These are phyloP conservation scores for Vulpes ferrilata DNA, from an alignment of 2,113 vertebrate species.

Conservation along the genomic window DNA sequence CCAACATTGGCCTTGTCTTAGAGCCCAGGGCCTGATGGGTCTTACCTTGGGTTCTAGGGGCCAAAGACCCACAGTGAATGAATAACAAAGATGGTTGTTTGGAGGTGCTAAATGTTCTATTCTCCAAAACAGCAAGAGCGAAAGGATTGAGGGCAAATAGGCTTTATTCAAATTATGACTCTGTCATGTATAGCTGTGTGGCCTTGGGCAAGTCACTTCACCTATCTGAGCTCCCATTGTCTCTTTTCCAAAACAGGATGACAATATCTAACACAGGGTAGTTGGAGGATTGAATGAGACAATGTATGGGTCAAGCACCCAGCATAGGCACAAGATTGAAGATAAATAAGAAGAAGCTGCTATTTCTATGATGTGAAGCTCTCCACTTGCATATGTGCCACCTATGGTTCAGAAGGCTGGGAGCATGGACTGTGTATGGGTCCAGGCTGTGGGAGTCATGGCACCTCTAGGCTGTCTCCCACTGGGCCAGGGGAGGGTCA, in stretches of 20 bases:
- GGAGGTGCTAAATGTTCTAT: neutral
- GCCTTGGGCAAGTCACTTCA: neutral
- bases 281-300: neutral
- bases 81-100: neutral
- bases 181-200: neutral
- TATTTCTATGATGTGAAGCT: neutral
- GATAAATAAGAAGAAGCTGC: neutral
- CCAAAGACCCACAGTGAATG: neutral
- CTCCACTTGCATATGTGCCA: neutral
- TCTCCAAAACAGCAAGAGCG: neutral
- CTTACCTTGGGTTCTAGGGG: neutral
- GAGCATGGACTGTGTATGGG: neutral
- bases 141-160: neutral
- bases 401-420: neutral
- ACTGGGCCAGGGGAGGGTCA: neutral
- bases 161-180: neutral
- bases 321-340: neutral
- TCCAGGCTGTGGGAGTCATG: neutral
- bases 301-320: neutral
- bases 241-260: neutral
- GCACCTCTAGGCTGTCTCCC: neutral
- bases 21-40: neutral
- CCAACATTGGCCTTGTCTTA: neutral
- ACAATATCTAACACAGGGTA: neutral
- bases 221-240: neutral